Conservation (phyloP, 2,888 invertebrate genomes). For the Drosophila neonasuta region DNA sequence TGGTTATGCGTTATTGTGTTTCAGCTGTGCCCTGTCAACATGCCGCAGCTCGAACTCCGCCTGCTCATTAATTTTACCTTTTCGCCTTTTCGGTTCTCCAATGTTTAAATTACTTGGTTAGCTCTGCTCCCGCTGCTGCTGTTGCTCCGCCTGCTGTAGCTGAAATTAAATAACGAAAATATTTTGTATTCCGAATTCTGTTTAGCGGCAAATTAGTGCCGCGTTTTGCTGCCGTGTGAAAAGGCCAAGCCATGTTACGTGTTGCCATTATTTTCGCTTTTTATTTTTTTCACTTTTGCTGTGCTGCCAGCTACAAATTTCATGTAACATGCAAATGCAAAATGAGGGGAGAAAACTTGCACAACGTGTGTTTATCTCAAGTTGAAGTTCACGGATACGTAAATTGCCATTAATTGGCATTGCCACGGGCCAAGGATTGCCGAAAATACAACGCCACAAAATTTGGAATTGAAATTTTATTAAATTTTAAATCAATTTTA, state of each 20-base stretch:
- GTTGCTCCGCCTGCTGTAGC: not conserved
- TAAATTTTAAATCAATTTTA: constrained; percentile 5
- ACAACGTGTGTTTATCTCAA: constrained; percentile 29
- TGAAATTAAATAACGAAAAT: constrained; percentile 46
- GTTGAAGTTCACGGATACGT: constrained; percentile 40
- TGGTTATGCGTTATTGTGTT: constrained; percentile 30
- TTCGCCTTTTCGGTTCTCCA: constrained; percentile 26
- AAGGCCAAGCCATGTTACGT: constrained; percentile 30
- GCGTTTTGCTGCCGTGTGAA: constrained; percentile 6
- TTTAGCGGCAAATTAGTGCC: constrained; percentile 16
- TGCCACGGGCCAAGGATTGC: not conserved
- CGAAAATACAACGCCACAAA: not conserved
- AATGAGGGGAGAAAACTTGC: constrained; percentile 18
- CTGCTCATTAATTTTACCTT: constrained; percentile 63
- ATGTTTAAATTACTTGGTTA: constrained; percentile 44
- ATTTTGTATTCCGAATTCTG: constrained; percentile 16
- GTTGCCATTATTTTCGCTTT: constrained; percentile 9
- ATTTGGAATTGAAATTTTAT: not conserved
- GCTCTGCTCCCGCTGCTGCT: not conserved
- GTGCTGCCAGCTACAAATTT: constrained; percentile 10
- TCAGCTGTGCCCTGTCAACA: constrained; percentile 53
- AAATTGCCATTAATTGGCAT: constrained; percentile 7
- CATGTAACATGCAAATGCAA: constrained; percentile 50
- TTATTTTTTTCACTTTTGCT: not conserved
- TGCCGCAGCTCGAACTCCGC: constrained; percentile 36